These are phyloP conservation scores for Cebus imitator DNA, from an alignment of 2,113 vertebrate genomes.

Conservation along the genomic window DNA sequence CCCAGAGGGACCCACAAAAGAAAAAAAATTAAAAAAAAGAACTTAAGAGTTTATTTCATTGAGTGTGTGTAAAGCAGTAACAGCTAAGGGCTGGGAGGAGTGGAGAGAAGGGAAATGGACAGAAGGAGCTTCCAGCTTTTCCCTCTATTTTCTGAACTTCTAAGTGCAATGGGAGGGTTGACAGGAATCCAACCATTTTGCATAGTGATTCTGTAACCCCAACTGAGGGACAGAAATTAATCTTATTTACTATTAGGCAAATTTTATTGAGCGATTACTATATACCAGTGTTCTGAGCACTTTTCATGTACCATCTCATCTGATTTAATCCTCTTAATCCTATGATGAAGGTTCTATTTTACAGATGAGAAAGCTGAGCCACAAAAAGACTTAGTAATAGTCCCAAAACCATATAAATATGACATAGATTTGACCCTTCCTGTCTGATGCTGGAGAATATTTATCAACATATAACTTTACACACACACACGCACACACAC, in stretches of 20 bases:
- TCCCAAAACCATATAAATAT: neutral
- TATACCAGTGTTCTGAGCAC: neutral
- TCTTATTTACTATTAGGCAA: neutral
- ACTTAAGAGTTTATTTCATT: neutral
- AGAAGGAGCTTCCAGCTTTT: neutral
- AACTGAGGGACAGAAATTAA: neutral
- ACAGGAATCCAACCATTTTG: neutral
- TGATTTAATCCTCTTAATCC: neutral
- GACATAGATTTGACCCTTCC: neutral
- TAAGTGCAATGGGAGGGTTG: neutral
- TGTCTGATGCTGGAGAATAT: neutral
- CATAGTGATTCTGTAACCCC: neutral
- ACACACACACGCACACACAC: neutral
- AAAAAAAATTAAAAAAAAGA: neutral
- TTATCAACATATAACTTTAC: neutral
- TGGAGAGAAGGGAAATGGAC: neutral
- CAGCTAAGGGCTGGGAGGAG: neutral
- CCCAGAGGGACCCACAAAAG: neutral
- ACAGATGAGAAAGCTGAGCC: conserved; percentile 24
- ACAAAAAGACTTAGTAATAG: neutral
- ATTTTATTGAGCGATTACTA: neutral
- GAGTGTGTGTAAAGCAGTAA: neutral
- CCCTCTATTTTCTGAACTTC: neutral
- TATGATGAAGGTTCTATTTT: conserved; percentile 19
- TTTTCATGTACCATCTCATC: neutral